Percentiles rank a stretch among this genome's conserved stretches.
Evolutionary conservation across 2,797 vertebrate species (phyloP).

Genomic region (Pogonophryne albipinna): DNA sequence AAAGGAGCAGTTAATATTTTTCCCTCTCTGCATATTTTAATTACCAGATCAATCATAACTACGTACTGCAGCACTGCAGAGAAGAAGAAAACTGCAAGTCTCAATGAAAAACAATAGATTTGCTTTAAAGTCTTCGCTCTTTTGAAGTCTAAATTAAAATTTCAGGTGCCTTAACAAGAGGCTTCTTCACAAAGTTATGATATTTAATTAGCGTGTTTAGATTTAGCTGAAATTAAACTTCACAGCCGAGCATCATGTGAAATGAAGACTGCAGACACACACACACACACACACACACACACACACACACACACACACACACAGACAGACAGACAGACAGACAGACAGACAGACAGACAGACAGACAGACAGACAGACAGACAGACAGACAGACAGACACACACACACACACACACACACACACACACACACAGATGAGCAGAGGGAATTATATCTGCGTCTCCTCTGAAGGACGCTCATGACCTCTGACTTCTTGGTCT

Average conservation of each 20-base stretch:
- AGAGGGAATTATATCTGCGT: conserved; percentile 66
- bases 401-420: too few relatives aligned
- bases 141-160: conserved; percentile 92
- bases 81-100: conserved; percentile 86
- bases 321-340: conserved; percentile 21
- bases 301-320: too few relatives aligned
- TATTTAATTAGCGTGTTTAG: conserved; percentile 90
- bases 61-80: conserved; percentile 76
- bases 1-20: conserved; percentile 87
- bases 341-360: too few relatives aligned
- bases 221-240: conserved; percentile 86
- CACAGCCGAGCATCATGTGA: conserved; percentile 77
- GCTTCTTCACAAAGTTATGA: conserved; percentile 86
- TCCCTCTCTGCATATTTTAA: conserved; percentile 90
- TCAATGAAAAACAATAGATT: conserved; percentile 92
- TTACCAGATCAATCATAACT: conserved; percentile 91
- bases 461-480: conserved; percentile 70
- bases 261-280: conserved; percentile 65
- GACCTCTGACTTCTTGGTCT: conserved; percentile 65
- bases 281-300: too few relatives aligned
- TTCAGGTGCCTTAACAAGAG: conserved; percentile 87
- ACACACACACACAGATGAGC: conserved; percentile 40
- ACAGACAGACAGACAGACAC: too few relatives aligned
- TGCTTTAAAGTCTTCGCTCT: conserved; percentile 88
- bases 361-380: too few relatives aligned